Evolutionary conservation across 2,888 invertebrate species (phyloP).

Genomic region (Acronicta psi): DNA sequence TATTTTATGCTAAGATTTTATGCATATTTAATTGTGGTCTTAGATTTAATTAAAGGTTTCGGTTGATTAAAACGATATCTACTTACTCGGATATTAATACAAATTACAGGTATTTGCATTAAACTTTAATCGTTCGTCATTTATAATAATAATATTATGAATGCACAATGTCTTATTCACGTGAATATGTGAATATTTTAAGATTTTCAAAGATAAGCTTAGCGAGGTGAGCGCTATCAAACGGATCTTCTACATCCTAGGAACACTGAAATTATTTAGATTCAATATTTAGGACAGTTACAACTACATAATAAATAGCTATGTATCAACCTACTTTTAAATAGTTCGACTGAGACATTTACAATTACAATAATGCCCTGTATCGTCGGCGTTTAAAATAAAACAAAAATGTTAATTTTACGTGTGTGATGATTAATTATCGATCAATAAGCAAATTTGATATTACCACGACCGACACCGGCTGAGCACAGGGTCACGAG

Average conservation of each 20-base stretch:
- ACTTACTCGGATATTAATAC: background rate
- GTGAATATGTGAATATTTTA: too few species aligned
- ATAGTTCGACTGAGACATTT: too few species aligned
- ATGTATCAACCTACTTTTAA: too few species aligned
- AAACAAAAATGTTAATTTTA: conserved; percentile 16
- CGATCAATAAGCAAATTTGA: conserved; percentile 80
- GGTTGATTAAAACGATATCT: background rate
- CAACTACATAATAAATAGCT: too few species aligned
- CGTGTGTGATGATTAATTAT: conserved; percentile 64
- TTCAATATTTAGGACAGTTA: too few species aligned
- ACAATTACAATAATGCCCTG: conserved; percentile 17
- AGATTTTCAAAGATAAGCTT: conserved; percentile 24
- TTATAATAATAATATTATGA: too few species aligned
- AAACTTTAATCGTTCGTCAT: too few species aligned
- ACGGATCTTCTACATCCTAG: conserved; percentile 13
- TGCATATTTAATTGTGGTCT: too few species aligned
- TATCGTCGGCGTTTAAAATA: conserved; percentile 26
- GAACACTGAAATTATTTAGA: background rate
- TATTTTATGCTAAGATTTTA: too few species aligned
- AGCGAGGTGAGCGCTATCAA: conserved; percentile 27
- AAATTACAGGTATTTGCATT: conserved; percentile 8
- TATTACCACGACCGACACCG: conserved; percentile 70
- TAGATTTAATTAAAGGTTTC: background rate
- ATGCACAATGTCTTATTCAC: too few species aligned
- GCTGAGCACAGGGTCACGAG: conserved; percentile 86